Evolutionary conservation across 2,888 invertebrate genomes (phyloP), one percentile per base, ranked within the genome.

Genomic region (Cheilosia vulpina): DNA sequence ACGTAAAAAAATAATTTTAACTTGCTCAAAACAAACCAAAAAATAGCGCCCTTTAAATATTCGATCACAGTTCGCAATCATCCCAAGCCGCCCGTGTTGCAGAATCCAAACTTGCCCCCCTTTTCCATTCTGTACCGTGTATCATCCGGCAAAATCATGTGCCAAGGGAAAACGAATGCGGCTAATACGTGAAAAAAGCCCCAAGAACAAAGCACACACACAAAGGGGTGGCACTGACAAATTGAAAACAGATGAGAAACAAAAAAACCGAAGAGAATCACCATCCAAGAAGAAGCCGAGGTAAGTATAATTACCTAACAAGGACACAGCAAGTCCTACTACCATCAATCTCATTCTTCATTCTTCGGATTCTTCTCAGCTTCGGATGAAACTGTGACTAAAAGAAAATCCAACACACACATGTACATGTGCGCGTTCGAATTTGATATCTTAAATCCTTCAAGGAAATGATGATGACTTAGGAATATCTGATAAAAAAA

Each of bases 231-330:
- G 66, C 34, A 41, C 47, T 57, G 43, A 17, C 9, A 66, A 58
- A 38, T 31, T 27, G 11, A 13, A 19, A 38, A 43, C 38, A 9
- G 24, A 57, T 27, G 45, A 45, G 50, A 19, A 58, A 31, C 41
- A 58, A 19, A 52, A 52, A 9, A 50, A 15, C 24, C 24, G n/a
- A 60, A 60, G 24, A 57, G n/a, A 5, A 41, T 38, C 9, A 19
- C 65, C 63, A 62, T 60, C 43, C 63, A 72, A 58, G 43, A 84
- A 69, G 65, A 83, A 63, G 43, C 84, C 71, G 80, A 80, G 80
- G 80, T 80, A 85, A 75, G 80, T 76, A 65, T 75, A 75, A 85
- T 80, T 85, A 85, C 71, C 80, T 21, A 71, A 71, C 76, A 81
- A 75, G 68, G 80, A 63, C 68, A 75, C 15, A 50, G 38, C 21